Percentiles rank a stretch among this genome's conserved stretches.
phyloP scores from a whole-genome alignment of 2,888 invertebrate genomes.

The Aromia moschata region DNA sequence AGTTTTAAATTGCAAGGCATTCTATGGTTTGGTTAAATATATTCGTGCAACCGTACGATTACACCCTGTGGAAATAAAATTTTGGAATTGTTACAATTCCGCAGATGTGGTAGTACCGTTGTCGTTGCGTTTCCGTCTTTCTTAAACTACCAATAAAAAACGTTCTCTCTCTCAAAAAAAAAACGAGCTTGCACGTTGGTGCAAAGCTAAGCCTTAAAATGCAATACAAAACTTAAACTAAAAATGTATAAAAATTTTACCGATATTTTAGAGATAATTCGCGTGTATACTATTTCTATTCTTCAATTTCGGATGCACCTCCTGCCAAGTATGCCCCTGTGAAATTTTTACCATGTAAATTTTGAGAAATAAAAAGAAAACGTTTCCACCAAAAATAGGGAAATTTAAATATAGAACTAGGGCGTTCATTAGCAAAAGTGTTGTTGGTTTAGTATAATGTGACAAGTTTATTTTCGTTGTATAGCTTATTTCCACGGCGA shows the following conservation, averaged over 20 bases:
- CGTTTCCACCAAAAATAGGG: slow-evolving; percentile 55
- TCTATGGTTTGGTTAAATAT: no score
- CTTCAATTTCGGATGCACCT: not conserved
- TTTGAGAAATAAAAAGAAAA: slow-evolving; percentile 41
- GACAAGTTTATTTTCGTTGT: slow-evolving; percentile 31
- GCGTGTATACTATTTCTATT: not conserved
- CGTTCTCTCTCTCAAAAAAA: slow-evolving; percentile 6
- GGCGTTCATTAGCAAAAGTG: slow-evolving; percentile 35
- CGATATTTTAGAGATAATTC: slow-evolving; percentile 30
- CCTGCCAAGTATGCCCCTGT: slow-evolving; percentile 25
- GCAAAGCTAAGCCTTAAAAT: slow-evolving; percentile 54
- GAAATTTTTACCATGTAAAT: slow-evolving; percentile 35
- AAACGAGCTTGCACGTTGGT: slow-evolving; percentile 30
- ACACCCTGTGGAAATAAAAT: no score
- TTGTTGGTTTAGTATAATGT: slow-evolving; percentile 43
- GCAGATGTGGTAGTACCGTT: no score
- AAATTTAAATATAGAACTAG: slow-evolving; percentile 45
- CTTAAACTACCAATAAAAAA: no score
- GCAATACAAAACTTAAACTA: slow-evolving; percentile 50
- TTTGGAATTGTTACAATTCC: no score
- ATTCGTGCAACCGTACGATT: no score
- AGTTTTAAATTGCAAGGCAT: no score
- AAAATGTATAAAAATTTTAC: slow-evolving; percentile 30
- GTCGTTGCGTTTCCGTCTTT: no score
- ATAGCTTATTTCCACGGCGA: slow-evolving; percentile 27